Conservation (phyloP, 2,113 vertebrate genomes). For the Sigmodon hispidus region DNA sequence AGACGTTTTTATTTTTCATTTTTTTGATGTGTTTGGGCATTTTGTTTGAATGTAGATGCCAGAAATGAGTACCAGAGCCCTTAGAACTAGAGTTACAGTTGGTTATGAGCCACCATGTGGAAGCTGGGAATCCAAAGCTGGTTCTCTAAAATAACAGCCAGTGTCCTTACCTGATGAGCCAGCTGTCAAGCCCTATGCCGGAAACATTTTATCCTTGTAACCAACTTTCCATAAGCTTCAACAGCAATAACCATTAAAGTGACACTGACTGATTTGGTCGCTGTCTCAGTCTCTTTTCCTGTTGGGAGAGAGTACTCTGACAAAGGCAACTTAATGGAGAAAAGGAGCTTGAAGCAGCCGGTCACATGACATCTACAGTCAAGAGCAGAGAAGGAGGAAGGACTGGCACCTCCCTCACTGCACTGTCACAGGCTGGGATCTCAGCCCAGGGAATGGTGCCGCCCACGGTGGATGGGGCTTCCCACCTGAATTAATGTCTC, state of each 20-base stretch:
- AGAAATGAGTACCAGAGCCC: background rate
- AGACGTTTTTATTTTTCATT: background rate
- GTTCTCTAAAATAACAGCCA: background rate
- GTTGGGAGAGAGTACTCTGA: background rate
- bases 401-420: background rate
- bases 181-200: background rate
- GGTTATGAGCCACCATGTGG: background rate
- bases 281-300: background rate
- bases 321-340: background rate
- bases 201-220: background rate
- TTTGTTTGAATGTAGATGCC: background rate
- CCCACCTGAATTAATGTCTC: background rate
- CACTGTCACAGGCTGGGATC: background rate
- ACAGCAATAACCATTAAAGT: background rate
- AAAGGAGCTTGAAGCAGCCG: background rate
- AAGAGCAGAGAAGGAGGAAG: background rate
- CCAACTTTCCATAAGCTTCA: conserved; percentile 33
- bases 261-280: background rate
- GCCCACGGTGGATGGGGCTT: background rate
- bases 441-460: background rate
- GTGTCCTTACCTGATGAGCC: background rate
- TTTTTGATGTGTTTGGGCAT: background rate
- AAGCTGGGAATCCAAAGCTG: background rate
- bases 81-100: background rate
- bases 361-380: background rate